Evolutionary conservation across 2,797 vertebrate species (phyloP), one percentile per base, ranked within the genome.

Genomic region (Arrhamphus sclerolepis): DNA sequence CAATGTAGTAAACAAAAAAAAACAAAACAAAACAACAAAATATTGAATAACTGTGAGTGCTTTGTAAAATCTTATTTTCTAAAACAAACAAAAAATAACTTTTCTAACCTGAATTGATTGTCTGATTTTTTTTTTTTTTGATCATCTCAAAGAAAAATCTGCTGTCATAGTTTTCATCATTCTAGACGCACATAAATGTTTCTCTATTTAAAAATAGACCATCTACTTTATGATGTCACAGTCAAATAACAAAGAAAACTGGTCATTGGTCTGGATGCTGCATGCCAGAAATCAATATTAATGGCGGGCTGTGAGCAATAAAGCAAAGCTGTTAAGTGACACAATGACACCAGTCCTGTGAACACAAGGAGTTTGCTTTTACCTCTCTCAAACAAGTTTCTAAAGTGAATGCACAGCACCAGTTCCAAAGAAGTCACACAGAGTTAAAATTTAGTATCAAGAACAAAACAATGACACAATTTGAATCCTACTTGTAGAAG

Each of bases 241-340:
- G 74, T 46, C 57, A 72, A 79, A 71, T 56, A 61, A 28, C 64
- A 73, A 60, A 77, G 75, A 80, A 80, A 75, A 61, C 56, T 7
- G 70, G 66, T 75, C 70, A 74, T 67, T 85, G 49, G 69, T 74
- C 60, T 78, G 34, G 24, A 65, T 66, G 62, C 66, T 20, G 60
- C 62, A 49, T 60, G 62, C 64, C 69, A 75, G 64, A 79, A 87
- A 87, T 87, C 85, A 76, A 85, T 84, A 84, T n/a, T 63, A 54
- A 46, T 73, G 73, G 72, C 48, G 47, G 65, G 42, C 64, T 73
- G 78, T 70, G 75, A 79, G 64, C 70, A 79, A 83, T 78, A 83
- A 81, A 81, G 72, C 69, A 61, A 46, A 13, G 2, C 56, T 34
- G 43, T 62, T 81, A 74, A 81, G 74, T 83, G 84, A 84, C 83